A percentile compares a stretch with the other conserved stretches of the same genome.
These are phyloP conservation scores for Globodera ellingtonae DNA, from an alignment of 1,140 invertebrate genomes.

Conservation along the genomic window DNA sequence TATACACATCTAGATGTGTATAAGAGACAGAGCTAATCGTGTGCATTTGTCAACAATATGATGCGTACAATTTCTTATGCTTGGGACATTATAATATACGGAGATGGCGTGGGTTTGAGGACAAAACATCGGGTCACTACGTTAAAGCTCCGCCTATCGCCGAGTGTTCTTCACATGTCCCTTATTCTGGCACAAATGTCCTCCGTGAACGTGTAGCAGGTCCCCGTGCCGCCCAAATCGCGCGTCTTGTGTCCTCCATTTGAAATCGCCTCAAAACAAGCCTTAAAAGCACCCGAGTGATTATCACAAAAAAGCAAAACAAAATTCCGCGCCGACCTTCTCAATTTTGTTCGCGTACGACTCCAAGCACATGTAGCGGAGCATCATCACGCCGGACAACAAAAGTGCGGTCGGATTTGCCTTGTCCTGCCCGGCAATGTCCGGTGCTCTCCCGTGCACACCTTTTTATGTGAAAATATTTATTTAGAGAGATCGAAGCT, in stretches of 20 bases:
- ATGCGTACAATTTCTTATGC: background rate
- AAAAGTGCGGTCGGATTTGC: conserved; percentile 98
- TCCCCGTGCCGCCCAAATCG: conserved; percentile 90
- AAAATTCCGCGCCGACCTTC: conserved; percentile 58
- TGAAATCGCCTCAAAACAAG: conserved; percentile 86
- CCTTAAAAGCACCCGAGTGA: conserved; percentile 58
- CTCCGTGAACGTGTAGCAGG: conserved; percentile 94
- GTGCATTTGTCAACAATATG: background rate
- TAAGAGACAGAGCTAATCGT: too few relatives aligned
- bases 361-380: conserved; percentile 86
- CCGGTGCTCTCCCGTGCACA: conserved; percentile 99
- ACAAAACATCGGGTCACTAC: too few relatives aligned
- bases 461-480: conserved; percentile 1
- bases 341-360: conserved; percentile 85
- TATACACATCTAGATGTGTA: too few relatives aligned
- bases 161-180: conserved; percentile 36
- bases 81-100: too few relatives aligned
- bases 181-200: conserved; percentile 48
- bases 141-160: too few relatives aligned
- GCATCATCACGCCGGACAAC: conserved; percentile 97
- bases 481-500: too few relatives aligned
- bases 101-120: too few relatives aligned
- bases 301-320: background rate
- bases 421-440: conserved; percentile 96
- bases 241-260: conserved; percentile 77